phyloP scores from a whole-genome alignment of 2,113 vertebrate species.

The Sarotherodon lohbergeri region DNA sequence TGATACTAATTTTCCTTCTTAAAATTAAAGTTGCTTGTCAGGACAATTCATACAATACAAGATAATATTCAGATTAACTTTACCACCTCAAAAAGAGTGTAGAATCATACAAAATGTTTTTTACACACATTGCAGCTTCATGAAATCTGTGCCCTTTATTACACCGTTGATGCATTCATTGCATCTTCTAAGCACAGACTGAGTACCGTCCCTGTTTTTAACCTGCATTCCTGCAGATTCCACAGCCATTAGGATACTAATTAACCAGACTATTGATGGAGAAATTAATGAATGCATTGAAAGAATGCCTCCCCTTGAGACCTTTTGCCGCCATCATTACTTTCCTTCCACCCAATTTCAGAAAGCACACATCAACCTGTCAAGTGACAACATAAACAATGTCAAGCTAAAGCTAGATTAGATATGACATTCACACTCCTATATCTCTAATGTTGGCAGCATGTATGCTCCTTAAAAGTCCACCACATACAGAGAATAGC shows the following conservation, averaged over 20 bases:
- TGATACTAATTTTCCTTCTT: not conserved
- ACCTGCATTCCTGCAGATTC: constrained; percentile 5
- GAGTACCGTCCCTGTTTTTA: not conserved
- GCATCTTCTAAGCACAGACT: not conserved
- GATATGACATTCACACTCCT: not conserved
- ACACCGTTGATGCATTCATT: not conserved
- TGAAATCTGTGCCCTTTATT: not conserved
- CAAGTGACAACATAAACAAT: constrained; percentile 39
- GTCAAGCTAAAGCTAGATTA: constrained; percentile 28
- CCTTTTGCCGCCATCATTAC: constrained; percentile 14
- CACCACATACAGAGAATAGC: not conserved
- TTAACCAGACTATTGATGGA: constrained; percentile 31
- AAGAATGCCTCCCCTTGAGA: constrained; percentile 9
- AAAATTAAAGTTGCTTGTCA: not conserved
- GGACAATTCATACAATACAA: not conserved
- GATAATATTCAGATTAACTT: not conserved
- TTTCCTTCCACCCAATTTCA: constrained; percentile 2
- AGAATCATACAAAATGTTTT: not conserved
- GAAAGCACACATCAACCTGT: constrained; percentile 46
- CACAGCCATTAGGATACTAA: constrained; percentile 2
- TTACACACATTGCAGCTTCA: not conserved
- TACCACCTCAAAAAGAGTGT: fast-evolving
- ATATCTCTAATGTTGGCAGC: not conserved
- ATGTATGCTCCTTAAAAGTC: not conserved
- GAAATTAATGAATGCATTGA: constrained; percentile 29